These are phyloP conservation scores for Heterocephalus glaber DNA, from an alignment of 2,113 vertebrate genomes.

Conservation along the genomic window DNA sequence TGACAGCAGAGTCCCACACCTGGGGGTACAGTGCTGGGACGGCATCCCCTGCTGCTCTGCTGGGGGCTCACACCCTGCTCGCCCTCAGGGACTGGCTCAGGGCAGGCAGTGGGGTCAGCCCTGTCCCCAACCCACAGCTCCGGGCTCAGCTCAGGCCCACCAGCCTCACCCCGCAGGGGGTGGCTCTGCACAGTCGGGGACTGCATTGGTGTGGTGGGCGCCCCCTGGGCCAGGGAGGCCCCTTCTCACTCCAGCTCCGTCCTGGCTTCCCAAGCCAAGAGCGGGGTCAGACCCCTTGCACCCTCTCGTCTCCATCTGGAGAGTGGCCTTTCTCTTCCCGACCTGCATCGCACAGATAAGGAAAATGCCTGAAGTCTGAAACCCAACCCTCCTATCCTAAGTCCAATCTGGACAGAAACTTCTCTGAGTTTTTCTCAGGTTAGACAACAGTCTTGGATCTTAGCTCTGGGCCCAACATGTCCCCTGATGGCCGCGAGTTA, in stretches of 20 bases:
- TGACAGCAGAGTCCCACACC: not conserved
- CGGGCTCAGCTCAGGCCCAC: too few relatives aligned
- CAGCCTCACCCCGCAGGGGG: too few relatives aligned
- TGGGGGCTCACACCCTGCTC: not conserved
- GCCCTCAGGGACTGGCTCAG: not conserved
- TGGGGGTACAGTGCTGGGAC: not conserved
- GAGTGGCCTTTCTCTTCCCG: not conserved
- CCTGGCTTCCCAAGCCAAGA: not conserved
- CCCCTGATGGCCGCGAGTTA: not conserved
- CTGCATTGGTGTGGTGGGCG: too few relatives aligned
- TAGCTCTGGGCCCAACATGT: too few relatives aligned
- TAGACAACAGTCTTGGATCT: too few relatives aligned
- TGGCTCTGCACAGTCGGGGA: too few relatives aligned
- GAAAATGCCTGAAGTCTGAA: not conserved
- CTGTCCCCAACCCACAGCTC: too few relatives aligned
- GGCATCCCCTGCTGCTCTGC: not conserved
- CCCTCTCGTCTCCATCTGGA: not conserved
- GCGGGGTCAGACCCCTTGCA: not conserved
- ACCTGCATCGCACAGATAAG: not conserved
- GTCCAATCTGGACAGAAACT: too few relatives aligned
- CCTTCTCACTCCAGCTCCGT: not conserved
- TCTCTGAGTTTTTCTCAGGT: too few relatives aligned
- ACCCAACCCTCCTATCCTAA: not conserved
- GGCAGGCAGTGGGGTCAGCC: not conserved
- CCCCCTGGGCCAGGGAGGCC: too few relatives aligned